These are phyloP conservation scores for Sialis lutaria DNA, from an alignment of 2,888 invertebrate genomes.

Conservation along the genomic window DNA sequence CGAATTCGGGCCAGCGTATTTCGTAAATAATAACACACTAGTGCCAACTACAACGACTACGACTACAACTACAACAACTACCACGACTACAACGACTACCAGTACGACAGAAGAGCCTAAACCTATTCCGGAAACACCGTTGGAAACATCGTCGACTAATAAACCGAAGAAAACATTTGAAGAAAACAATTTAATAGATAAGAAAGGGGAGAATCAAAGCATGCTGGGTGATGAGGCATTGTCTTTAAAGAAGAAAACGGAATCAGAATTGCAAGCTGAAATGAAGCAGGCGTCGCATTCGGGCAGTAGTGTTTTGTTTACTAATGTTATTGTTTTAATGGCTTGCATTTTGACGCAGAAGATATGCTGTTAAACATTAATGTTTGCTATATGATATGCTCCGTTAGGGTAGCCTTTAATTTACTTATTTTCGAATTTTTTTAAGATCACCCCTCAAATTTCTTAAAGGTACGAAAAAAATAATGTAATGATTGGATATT, in stretches of 20 bases:
- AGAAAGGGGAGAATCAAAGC: conserved; percentile 25
- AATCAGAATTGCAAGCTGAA: conserved; percentile 8
- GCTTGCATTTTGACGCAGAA: too few species aligned
- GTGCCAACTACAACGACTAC: conserved; percentile 28
- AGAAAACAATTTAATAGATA: conserved; percentile 11
- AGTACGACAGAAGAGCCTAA: conserved; percentile 32
- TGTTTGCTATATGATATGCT: too few species aligned
- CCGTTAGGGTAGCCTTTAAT: too few species aligned
- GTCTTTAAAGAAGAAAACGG: conserved; percentile 22
- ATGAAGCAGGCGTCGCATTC: too few species aligned
- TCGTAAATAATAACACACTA: conserved; percentile 45
- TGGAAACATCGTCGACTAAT: conserved; percentile 15
- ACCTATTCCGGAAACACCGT: conserved; percentile 23
- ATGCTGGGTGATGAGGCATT: conserved; percentile 23
- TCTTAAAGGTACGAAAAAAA: too few species aligned
- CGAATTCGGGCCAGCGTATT: conserved; percentile 61
- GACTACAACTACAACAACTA: conserved; percentile 41
- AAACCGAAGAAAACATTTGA: conserved; percentile 10
- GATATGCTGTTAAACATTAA: too few species aligned
- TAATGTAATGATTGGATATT: too few species aligned
- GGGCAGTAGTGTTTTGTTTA: too few species aligned
- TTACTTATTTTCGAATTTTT: too few species aligned
- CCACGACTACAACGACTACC: conserved; percentile 34
- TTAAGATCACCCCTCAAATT: too few species aligned
- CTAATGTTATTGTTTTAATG: too few species aligned